Evolutionary conservation across 2,888 invertebrate species (phyloP).

Genomic region (Microctonus aethiopoides): DNA sequence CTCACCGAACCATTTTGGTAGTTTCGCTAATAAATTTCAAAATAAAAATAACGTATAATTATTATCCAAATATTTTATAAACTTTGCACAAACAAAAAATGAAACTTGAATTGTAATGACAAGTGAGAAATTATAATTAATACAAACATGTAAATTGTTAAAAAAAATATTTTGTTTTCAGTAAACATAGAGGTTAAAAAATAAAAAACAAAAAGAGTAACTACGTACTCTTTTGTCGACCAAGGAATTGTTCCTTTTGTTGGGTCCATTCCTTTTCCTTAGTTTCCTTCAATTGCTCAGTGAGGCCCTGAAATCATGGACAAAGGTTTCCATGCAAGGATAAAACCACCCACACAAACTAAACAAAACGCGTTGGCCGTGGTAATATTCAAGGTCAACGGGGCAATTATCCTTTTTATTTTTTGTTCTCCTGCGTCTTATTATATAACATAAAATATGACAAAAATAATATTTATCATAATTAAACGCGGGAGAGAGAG

Average conservation of each 20-base stretch:
- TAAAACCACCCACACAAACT: conserved; percentile 47
- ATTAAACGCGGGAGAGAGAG: not conserved
- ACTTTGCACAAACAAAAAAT: not conserved
- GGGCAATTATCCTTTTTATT: not conserved
- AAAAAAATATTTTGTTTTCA: not conserved
- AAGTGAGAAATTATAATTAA: not conserved
- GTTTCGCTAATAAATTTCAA: conserved; percentile 75
- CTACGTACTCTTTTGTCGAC: conserved; percentile 88
- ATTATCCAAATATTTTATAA: not conserved
- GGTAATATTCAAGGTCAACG: conserved; percentile 14
- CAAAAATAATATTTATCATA: not conserved
- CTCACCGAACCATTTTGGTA: conserved; percentile 97
- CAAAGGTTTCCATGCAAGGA: conserved; percentile 62
- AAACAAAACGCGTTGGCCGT: conserved; percentile 19
- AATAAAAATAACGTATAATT: not conserved
- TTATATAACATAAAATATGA: not conserved
- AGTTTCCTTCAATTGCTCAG: conserved; percentile 84
- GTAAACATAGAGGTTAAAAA: conserved; percentile 19
- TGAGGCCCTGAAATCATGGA: conserved; percentile 79
- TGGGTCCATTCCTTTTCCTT: conserved; percentile 90
- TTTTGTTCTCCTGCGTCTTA: not conserved
- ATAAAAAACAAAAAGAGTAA: conserved; percentile 35
- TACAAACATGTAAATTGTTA: not conserved
- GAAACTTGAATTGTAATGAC: not conserved
- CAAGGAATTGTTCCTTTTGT: conserved; percentile 87